Evolutionary conservation across 2,113 vertebrate species (phyloP).

Genomic region (Pluvianellus socialis): DNA sequence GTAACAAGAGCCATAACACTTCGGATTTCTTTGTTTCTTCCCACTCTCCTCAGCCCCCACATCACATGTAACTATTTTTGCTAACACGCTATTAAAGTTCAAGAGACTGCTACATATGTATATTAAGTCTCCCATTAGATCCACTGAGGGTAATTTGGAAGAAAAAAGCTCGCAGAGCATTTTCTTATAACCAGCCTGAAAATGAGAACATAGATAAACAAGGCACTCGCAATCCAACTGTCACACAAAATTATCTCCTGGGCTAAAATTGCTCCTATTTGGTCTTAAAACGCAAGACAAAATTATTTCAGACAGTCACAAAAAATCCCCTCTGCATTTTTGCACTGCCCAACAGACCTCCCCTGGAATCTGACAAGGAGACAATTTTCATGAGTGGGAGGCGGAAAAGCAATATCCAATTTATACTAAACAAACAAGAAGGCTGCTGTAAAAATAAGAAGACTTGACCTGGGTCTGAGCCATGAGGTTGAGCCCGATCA

Average conservation of each 20-base stretch:
- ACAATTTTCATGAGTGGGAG: constrained; percentile 37
- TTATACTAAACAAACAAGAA: constrained; percentile 51
- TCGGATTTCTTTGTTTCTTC: background rate
- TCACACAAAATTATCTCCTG: constrained; percentile 31
- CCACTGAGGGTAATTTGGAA: background rate
- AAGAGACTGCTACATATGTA: background rate
- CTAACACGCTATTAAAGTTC: background rate
- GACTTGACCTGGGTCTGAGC: constrained; percentile 6
- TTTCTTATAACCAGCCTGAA: constrained; percentile 47
- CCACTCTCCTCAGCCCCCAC: background rate
- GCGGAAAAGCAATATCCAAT: constrained; percentile 39
- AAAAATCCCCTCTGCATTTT: constrained; percentile 14
- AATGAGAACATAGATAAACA: constrained; percentile 49
- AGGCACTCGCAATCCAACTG: background rate
- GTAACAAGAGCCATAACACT: background rate
- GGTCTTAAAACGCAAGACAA: background rate
- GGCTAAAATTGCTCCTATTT: constrained; percentile 27
- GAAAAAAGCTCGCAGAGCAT: background rate
- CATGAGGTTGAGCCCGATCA: background rate
- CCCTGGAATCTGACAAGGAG: background rate
- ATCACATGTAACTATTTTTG: background rate
- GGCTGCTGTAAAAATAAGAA: constrained; percentile 39
- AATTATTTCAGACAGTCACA: constrained; percentile 23
- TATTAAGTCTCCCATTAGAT: constrained; percentile 1
- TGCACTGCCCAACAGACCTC: background rate